These are phyloP conservation scores for Chironex yamaguchii DNA, from an alignment of 30 jellyfish, hydroid and myxozoan species.

Conservation along the genomic window DNA sequence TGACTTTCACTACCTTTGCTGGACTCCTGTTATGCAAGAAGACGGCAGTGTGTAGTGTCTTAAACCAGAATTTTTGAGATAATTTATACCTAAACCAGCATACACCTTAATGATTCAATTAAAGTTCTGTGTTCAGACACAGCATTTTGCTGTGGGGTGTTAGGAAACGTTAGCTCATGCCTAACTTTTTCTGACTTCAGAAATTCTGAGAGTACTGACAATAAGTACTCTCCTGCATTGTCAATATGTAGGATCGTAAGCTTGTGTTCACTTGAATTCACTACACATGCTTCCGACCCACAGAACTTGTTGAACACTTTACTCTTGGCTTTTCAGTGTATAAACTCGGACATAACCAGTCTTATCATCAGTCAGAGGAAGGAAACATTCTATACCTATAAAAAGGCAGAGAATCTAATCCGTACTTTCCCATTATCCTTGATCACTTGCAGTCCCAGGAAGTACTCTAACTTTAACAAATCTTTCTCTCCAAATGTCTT, in stretches of 20 bases:
- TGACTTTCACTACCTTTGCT: slow-evolving; percentile 39
- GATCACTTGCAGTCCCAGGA: too few relatives aligned
- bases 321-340: slow-evolving; percentile 22
- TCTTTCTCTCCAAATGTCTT: too few relatives aligned
- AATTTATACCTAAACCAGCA: slow-evolving; percentile 2
- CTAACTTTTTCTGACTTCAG: background rate
- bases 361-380: slow-evolving; percentile 40
- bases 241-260: slow-evolving; percentile 49
- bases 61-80: slow-evolving; percentile 52
- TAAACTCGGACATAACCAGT: slow-evolving; percentile 17
- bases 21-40: slow-evolving; percentile 67
- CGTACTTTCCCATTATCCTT: too few relatives aligned
- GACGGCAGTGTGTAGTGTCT: slow-evolving; percentile 63
- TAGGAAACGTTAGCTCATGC: background rate
- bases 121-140: slow-evolving; percentile 48
- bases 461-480: too few relatives aligned
- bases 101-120: slow-evolving; percentile 21
- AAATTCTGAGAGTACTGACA: slow-evolving; percentile 39
- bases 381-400: too few relatives aligned
- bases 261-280: slow-evolving; percentile 23
- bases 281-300: slow-evolving; percentile 56
- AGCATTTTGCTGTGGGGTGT: too few relatives aligned
- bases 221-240: slow-evolving; percentile 72
- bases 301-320: slow-evolving; percentile 41
- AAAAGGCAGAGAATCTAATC: too few relatives aligned